These are phyloP conservation scores for Neodon shergylaensis DNA, from an alignment of 2,113 vertebrate species.

Conservation along the genomic window DNA sequence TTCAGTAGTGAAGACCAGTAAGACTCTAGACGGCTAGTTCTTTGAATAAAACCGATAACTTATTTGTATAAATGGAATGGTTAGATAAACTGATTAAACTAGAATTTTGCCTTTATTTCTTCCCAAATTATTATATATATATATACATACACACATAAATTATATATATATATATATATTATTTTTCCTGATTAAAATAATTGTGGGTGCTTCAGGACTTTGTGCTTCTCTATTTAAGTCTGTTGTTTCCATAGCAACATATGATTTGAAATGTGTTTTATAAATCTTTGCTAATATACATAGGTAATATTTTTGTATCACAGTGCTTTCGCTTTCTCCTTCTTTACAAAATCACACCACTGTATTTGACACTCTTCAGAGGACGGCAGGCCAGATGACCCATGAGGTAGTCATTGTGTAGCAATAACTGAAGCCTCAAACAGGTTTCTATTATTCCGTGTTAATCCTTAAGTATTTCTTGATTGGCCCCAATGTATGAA, in stretches of 20 bases:
- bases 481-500: constrained; percentile 78
- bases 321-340: constrained; percentile 63
- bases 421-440: constrained; percentile 82
- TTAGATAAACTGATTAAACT: constrained; percentile 60
- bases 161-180: neutral
- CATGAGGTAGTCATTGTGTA: constrained; percentile 74
- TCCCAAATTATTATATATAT: constrained; percentile 58
- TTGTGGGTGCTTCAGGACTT: constrained; percentile 81
- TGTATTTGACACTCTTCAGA: constrained; percentile 71
- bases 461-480: constrained; percentile 72
- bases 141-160: neutral
- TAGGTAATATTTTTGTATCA: constrained; percentile 86
- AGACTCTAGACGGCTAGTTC: constrained; percentile 17
- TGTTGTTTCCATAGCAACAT: constrained; percentile 74
- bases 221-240: constrained; percentile 76
- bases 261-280: constrained; percentile 82
- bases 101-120: constrained; percentile 70
- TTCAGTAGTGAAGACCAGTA: constrained; percentile 38
- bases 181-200: constrained; percentile 76
- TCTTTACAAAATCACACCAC: constrained; percentile 60
- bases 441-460: constrained; percentile 62
- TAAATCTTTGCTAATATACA: constrained; percentile 84
- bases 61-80: constrained; percentile 58
- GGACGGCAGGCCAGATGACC: constrained; percentile 69
- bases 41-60: constrained; percentile 10